Conservation (phyloP, 2,888 invertebrate species). For the Lycaena phlaeas region DNA sequence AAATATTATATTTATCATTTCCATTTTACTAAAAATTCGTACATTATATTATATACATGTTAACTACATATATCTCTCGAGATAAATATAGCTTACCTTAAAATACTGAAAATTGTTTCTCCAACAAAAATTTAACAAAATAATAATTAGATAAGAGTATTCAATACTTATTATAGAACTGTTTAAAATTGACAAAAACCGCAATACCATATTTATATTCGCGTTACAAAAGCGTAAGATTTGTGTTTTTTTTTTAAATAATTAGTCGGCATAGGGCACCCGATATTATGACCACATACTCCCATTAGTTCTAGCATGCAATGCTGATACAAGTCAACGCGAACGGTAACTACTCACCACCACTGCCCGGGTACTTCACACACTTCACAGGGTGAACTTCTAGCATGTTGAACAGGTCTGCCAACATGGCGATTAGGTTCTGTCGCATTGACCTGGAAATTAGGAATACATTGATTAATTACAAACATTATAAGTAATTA, state of each 20-base stretch:
- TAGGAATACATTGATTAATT: too few relatives aligned
- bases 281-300: conserved; percentile 73
- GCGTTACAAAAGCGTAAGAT: conserved; percentile 34
- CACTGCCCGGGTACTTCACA: conserved; percentile 85
- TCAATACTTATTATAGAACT: background rate
- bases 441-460: conserved; percentile 88
- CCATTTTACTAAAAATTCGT: too few relatives aligned
- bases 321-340: conserved; percentile 30
- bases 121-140: background rate
- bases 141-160: background rate
- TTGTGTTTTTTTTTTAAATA: conserved; percentile 18
- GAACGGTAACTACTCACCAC: conserved; percentile 36
- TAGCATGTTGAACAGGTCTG: conserved; percentile 93
- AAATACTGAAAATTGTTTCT: background rate
- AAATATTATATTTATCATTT: too few relatives aligned
- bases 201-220: conserved; percentile 15
- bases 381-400: conserved; percentile 94
- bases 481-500: too few relatives aligned
- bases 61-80: too few relatives aligned
- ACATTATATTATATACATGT: too few relatives aligned
- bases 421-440: conserved; percentile 91
- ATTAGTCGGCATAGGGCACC: conserved; percentile 53
- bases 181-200: conserved; percentile 10
- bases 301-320: conserved; percentile 64
- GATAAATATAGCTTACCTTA: background rate